Evolutionary conservation across 1,140 invertebrate species (phyloP), one percentile per base, ranked within the genome.

Genomic region (Condylostylus longicornis): DNA sequence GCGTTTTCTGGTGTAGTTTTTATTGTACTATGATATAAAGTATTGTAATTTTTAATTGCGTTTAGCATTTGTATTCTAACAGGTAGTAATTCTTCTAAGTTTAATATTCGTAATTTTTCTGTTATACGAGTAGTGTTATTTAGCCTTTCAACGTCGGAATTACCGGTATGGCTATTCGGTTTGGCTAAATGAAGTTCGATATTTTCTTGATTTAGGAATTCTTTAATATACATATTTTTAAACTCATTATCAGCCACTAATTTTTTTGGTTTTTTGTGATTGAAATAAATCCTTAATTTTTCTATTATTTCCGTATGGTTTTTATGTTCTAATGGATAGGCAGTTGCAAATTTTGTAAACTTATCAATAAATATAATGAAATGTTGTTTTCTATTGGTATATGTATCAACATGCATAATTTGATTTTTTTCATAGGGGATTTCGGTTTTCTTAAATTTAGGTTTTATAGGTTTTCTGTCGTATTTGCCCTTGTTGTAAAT

Each of bases 401-500:
- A 43, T 25, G 35, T 43, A 35, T 43, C 41, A 27, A 40, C 33
- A 37, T 43, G 29, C n/a, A n/a, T n/a, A n/a, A n/a, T n/a, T n/a
- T 42, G n/a, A n/a, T 15, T 38, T 25, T 22, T 38, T 33, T 42
- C 13, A 28, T 42, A 37, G 37, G 40, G 40, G 31, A 28, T 42
- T 38, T 38, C 31, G 14, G 29, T 37, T 31, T 23, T 32, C 25
- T 30, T 37, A 32, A 37, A 37, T 33, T 37, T 41, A 33, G 33
- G 17, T 42, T 42, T 42, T 18, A 37, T 28, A 27, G 42, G 42
- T 18, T 37, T 35, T 19, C 43, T 45, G 21, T 42, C 40, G 30
- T 45, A 42, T 39, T 45, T 45, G 31, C 32, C 29, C n/a, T 15
- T 13, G 36, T 38, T 42, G 35, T 37, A 45, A 35, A 39, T 42